Base-by-base conservation (phyloP, 2,888 invertebrate genomes). In the Nasonovia ribisnigri region DNA sequence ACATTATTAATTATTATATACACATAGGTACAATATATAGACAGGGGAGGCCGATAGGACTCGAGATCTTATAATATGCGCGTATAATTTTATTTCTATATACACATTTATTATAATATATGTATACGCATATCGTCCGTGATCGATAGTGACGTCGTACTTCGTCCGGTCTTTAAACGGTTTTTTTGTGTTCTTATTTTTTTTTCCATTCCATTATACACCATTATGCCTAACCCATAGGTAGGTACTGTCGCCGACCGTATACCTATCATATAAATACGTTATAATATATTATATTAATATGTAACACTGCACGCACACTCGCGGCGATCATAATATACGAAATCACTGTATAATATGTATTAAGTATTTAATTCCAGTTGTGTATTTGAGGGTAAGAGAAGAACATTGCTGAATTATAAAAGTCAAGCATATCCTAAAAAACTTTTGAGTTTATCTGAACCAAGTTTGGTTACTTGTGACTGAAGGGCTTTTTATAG, bases 141-240 rank as follows among this genome's bases (percentile, higher is more conserved):
- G 88, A 88, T 88, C 54, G 88, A 54, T 88, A 88, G 88, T 88
- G 88, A 88, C 88, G 54, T 88, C 26, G 88, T 88, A 88, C 88
- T 57, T 54, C 54, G 54, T 88, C 42, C 88, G 42, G 36, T 57
- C 54, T 88, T 16, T 54, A 51, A 54, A 77, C 36, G 36, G 8
- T 77, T 77, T 77, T 77, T 36, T 77, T 77, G 20, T 77, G 77
- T 77, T 77, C 77, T 77, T 77, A 36, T 24, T 24, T 26, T 36
- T 36, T 36, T 42, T 20, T 36, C 77, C 8, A 77, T 77, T 77
- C 20, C 36, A 77, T 77, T 77, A 42, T 36, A 77, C 77, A 77
- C 36, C 16, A 36, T 77, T 77, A 77, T 20, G 77, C 20, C 77
- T 77, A 77, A 77, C 77, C 36, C 36, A 3, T 20, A 42, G 20